Base-by-base conservation (phyloP, 2,888 invertebrate genomes). In the Drosophila atripex region DNA sequence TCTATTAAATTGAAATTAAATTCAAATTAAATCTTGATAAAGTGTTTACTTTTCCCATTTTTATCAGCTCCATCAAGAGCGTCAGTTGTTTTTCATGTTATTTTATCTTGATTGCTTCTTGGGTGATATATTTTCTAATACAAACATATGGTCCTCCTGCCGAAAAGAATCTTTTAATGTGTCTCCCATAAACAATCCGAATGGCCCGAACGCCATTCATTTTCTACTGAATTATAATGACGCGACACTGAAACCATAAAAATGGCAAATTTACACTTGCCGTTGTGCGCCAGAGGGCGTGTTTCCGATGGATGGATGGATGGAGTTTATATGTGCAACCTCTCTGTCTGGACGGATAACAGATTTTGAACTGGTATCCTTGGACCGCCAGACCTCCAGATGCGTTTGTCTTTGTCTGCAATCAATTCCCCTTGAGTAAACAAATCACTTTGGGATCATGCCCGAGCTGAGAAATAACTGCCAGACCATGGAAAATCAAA, bases 371-470 rank as follows among this genome's bases (percentile, higher is more conserved):
- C 21, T 51, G 43, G 43, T 43, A 35, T 45, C 50, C 59, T 35
- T 45, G 41, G 56, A 43, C 52, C 72, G 60, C 12, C 76, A 76
- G 60, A 54, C 76, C 76, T 23, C 21, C 21, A 23, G 51, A 14
- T 47, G 73, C 30, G 59, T 49, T 55, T 51, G 8, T 49, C 59
- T 46, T 57, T 52, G 54, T 58, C 73, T 38, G 53, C 59, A 76
- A 75, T 80, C 73, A 80, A 78, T 78, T 80, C 75, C 77, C 41
- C 64, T 77, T 77, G 77, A 73, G 50, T 80, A 76, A 71, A 76
- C 79, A 80, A 73, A 75, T 71, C 65, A 61, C 66, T 71, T 71
- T 73, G 32, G 68, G 68, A 58, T 63, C 16, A 28, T 66, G 72
- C 55, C 63, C 69, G 49, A 41, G 28, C 53, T 63, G 58, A 63